Percentiles rank a stretch among this genome's conserved stretches.
These are phyloP conservation scores for Stichopus chloronotus DNA, from an alignment of 35 echinoderm and acorn worm genomes.

Conservation along the genomic window DNA sequence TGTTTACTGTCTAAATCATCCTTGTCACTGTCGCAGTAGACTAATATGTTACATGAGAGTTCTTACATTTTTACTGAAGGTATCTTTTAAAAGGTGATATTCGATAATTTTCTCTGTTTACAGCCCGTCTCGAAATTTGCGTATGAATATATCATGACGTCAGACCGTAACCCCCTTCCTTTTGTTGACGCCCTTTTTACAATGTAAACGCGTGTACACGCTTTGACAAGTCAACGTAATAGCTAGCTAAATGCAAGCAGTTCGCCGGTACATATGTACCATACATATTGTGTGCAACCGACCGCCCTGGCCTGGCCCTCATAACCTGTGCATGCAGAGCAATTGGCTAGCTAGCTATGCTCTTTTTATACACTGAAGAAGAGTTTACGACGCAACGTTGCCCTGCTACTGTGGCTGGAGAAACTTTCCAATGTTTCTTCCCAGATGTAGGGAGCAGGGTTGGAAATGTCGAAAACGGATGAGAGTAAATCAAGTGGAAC, in stretches of 20 bases:
- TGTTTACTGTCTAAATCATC: background rate
- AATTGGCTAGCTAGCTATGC: background rate
- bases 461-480: slow-evolving; percentile 54
- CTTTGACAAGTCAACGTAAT: background rate
- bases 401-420: background rate
- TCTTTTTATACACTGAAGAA: no score
- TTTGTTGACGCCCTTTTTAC: slow-evolving; percentile 37
- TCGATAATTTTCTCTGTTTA: background rate
- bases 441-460: slow-evolving; percentile 1
- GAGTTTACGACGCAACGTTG: background rate
- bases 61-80: background rate
- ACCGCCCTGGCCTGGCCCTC: background rate
- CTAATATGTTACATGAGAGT: background rate
- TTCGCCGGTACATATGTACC: no score
- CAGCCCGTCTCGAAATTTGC: background rate
- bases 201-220: background rate
- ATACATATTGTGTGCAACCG: no score
- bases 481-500: slow-evolving; percentile 37
- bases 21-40: background rate
- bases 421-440: background rate
- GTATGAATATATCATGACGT: slow-evolving; percentile 29
- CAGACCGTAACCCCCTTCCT: slow-evolving; percentile 20
- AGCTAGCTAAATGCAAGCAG: no score
- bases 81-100: background rate
- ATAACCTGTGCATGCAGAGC: background rate